Evolutionary conservation across 1,140 invertebrate genomes (phyloP).

Genomic region (Ips nitidus): DNA sequence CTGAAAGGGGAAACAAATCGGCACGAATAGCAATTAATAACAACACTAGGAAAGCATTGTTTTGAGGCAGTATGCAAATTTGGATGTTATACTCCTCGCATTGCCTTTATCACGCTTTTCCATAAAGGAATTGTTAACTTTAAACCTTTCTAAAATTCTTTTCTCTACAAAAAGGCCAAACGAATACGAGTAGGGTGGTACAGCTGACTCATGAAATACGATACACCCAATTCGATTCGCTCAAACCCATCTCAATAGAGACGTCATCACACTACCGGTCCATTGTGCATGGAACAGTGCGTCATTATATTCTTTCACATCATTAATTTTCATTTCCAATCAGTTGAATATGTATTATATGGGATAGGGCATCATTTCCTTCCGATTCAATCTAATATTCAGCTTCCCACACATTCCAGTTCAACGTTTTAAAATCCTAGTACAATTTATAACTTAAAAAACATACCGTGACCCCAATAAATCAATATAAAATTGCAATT

Average conservation of each 20-base stretch:
- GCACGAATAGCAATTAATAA: background rate
- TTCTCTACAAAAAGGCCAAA: no score
- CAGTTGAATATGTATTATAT: slow-evolving; percentile 6
- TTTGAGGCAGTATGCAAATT: no score
- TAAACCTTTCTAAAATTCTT: no score
- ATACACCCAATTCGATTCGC: slow-evolving; percentile 13
- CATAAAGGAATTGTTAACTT: no score
- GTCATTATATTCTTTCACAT: slow-evolving; percentile 17
- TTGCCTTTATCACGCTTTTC: no score
- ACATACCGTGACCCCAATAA: background rate
- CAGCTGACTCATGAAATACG: slow-evolving; percentile 15
- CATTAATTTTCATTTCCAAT: slow-evolving; percentile 22
- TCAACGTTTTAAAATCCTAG: background rate
- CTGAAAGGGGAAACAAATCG: background rate
- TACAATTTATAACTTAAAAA: background rate
- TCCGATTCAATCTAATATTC: background rate
- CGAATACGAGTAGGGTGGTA: background rate
- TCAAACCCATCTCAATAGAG: slow-evolving; percentile 11
- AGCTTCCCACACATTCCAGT: background rate
- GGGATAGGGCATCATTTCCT: background rate
- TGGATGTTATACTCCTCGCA: no score
- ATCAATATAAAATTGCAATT: background rate
- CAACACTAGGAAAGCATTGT: no score
- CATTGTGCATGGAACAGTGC: slow-evolving; percentile 9
- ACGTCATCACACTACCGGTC: slow-evolving; percentile 15